A percentile compares a stretch with the other conserved stretches of the same genome.
These are phyloP conservation scores for Diplosoma virens DNA, from an alignment of 23 tunicate genomes.

Conservation along the genomic window DNA sequence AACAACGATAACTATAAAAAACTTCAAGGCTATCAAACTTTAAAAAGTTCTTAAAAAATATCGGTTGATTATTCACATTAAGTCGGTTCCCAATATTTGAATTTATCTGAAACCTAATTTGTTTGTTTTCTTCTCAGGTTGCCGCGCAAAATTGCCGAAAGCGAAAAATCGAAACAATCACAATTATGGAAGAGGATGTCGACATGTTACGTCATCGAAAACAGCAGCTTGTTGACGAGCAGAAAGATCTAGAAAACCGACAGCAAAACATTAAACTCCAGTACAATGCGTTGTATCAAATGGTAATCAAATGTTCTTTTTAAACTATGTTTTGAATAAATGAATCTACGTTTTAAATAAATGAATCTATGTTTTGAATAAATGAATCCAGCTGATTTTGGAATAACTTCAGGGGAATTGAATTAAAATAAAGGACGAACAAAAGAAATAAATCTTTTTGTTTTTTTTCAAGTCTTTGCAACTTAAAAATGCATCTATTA, in stretches of 20 bases:
- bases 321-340: no score
- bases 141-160: conserved; percentile 98
- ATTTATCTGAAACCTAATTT: not conserved
- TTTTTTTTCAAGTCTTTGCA: no score
- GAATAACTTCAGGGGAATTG: not conserved
- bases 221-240: conserved; percentile 52
- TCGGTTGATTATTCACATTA: no score
- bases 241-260: conserved; percentile 42
- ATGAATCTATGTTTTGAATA: no score
- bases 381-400: no score
- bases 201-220: conserved; percentile 41
- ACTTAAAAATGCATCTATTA: no score
- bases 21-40: no score
- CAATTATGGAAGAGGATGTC: conserved; percentile 81
- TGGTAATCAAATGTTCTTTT: conserved; percentile 18
- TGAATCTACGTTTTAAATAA: no score
- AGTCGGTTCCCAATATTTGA: not conserved
- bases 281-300: conserved; percentile 76
- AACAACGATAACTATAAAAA: no score
- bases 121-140: conserved; percentile 52
- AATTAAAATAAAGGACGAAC: no score
- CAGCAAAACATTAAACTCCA: conserved; percentile 44
- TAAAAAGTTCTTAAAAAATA: no score
- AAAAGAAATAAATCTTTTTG: no score
- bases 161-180: conserved; percentile 88